phyloP scores from a whole-genome alignment of 2,888 invertebrate species.

The Odontomyia ornata region DNA sequence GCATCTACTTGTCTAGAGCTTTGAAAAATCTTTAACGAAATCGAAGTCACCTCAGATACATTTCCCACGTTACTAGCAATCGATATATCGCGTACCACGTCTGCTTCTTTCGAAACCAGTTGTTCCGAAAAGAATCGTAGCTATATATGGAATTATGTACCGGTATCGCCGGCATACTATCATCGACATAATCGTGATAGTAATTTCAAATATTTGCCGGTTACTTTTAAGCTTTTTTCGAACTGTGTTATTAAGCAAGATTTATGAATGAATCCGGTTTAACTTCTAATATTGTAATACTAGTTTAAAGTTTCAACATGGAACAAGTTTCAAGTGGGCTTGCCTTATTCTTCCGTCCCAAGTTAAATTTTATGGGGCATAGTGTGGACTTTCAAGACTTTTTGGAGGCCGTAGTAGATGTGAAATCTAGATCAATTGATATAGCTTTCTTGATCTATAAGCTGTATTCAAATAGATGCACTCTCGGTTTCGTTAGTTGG shows the following conservation, averaged over 20 bases:
- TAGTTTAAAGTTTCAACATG: not conserved
- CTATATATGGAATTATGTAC: not conserved
- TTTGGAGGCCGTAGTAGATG: no score
- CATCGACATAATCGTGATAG: not conserved
- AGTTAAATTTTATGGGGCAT: not conserved
- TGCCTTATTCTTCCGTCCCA: not conserved
- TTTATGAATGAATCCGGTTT: constrained; percentile 8
- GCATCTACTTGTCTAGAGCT: no score
- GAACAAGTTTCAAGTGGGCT: not conserved
- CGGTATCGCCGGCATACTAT: not conserved
- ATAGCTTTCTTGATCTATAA: no score
- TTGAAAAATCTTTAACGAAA: no score
- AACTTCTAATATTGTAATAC: not conserved
- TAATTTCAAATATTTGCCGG: constrained; percentile 8
- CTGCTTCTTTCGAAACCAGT: not conserved
- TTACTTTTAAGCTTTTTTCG: not conserved
- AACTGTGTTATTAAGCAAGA: not conserved
- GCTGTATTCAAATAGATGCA: no score
- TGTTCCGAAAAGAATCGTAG: not conserved
- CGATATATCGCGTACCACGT: not conserved
- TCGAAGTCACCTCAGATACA: no score
- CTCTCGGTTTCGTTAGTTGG: no score
- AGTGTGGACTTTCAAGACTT: no score
- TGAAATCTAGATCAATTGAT: no score
- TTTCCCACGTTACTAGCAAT: no score